Percentiles rank a stretch among this genome's conserved stretches.
These are phyloP conservation scores for Mesocricetus auratus DNA, from an alignment of 2,113 vertebrate genomes.

Conservation along the genomic window DNA sequence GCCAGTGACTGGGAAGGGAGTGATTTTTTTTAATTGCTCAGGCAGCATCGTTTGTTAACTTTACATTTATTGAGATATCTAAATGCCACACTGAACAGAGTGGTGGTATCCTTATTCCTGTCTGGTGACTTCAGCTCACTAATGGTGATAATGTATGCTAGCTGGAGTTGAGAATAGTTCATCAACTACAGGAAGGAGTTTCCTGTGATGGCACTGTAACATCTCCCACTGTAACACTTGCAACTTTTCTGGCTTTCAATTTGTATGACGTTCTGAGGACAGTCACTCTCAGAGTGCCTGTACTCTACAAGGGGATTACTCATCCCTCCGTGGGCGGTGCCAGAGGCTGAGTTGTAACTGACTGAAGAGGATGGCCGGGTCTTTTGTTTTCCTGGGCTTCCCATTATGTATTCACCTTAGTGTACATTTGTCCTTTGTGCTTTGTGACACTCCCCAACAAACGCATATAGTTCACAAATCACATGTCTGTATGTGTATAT, in stretches of 20 bases:
- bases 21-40: constrained; percentile 32
- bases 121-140: constrained; percentile 47
- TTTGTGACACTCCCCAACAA: background rate
- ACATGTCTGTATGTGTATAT: background rate
- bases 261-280: background rate
- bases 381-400: background rate
- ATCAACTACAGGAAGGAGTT: background rate
- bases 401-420: background rate
- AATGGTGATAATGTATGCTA: constrained; percentile 45
- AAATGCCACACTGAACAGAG: constrained; percentile 42
- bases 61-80: constrained; percentile 45
- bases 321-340: background rate
- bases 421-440: background rate
- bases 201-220: background rate
- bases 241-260: constrained; percentile 11
- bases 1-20: background rate
- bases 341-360: background rate
- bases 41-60: constrained; percentile 53
- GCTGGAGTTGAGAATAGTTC: constrained; percentile 24
- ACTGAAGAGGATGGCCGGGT: background rate
- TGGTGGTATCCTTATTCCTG: background rate
- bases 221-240: background rate
- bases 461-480: background rate
- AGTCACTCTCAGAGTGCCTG: background rate
- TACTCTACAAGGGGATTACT: background rate